Evolutionary conservation across 1,140 invertebrate genomes (phyloP).

Genomic region (Listronotus bonariensis): DNA sequence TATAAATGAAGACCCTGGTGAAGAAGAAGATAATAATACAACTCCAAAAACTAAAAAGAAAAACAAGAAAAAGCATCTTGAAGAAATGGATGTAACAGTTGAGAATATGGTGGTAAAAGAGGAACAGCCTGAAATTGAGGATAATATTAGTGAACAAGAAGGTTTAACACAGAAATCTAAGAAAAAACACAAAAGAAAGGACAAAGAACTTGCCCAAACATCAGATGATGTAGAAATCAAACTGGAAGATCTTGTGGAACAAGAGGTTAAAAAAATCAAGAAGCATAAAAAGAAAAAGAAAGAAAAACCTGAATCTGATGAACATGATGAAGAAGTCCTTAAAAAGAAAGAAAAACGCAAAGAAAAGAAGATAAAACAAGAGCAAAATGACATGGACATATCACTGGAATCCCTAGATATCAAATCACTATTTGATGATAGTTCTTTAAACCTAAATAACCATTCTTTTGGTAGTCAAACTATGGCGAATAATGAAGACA

Average conservation of each 20-base stretch:
- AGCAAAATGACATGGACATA: background rate
- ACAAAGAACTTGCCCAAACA: too few relatives aligned
- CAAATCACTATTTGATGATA: background rate
- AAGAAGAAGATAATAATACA: background rate
- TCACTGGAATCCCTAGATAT: slow-evolving; percentile 2
- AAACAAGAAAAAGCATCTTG: background rate
- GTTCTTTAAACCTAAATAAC: background rate
- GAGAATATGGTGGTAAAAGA: background rate
- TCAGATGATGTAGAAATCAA: background rate
- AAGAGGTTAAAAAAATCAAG: background rate
- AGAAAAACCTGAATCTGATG: background rate
- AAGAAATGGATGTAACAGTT: background rate
- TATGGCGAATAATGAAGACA: background rate
- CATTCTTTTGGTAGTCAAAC: background rate
- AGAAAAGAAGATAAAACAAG: slow-evolving; percentile 4
- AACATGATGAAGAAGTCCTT: background rate
- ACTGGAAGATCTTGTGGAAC: background rate
- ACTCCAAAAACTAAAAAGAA: background rate
- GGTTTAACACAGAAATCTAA: too few relatives aligned
- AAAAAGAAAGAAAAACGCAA: slow-evolving; percentile 3
- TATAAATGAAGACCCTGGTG: background rate
- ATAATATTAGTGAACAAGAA: too few relatives aligned
- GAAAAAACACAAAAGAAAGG: too few relatives aligned
- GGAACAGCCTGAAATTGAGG: too few relatives aligned
- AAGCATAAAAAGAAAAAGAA: slow-evolving; percentile 7